phyloP scores from a whole-genome alignment of 2,113 vertebrate species.

The Cyphomyrus discorhynchus region DNA sequence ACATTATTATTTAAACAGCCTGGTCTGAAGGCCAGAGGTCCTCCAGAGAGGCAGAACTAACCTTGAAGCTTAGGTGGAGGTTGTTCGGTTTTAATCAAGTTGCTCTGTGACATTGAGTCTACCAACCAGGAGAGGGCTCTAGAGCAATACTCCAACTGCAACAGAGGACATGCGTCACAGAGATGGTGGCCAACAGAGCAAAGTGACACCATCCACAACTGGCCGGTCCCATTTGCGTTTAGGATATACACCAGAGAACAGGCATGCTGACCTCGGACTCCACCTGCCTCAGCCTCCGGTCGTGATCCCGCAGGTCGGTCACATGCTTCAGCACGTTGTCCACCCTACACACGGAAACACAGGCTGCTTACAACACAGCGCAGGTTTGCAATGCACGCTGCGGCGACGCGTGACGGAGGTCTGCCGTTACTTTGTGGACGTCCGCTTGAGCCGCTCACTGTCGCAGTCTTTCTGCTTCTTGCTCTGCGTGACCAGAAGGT shows the following conservation, averaged over 20 bases:
- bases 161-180: background rate
- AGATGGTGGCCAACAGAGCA: background rate
- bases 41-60: conserved; percentile 21
- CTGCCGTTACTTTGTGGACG: conserved; percentile 68
- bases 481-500: conserved; percentile 55
- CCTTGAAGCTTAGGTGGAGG: conserved; percentile 50
- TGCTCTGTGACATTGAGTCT: conserved; percentile 60
- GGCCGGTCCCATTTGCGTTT: background rate
- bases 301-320: conserved; percentile 42
- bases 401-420: background rate
- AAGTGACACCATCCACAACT: conserved; percentile 37
- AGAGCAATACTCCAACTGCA: conserved; percentile 69
- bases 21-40: background rate
- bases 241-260: background rate
- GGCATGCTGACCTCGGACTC: conserved; percentile 56
- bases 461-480: conserved; percentile 67
- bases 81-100: conserved; percentile 41
- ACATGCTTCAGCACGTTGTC: conserved; percentile 66
- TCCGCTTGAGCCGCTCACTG: conserved; percentile 64
- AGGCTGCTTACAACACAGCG: background rate
- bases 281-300: conserved; percentile 40
- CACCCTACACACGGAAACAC: conserved; percentile 53
- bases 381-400: background rate
- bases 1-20: background rate
- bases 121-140: conserved; percentile 68